Percentiles rank a stretch among this genome's conserved stretches.
Evolutionary conservation across 2,888 invertebrate genomes (phyloP).

Genomic region (Desoria tigrina): DNA sequence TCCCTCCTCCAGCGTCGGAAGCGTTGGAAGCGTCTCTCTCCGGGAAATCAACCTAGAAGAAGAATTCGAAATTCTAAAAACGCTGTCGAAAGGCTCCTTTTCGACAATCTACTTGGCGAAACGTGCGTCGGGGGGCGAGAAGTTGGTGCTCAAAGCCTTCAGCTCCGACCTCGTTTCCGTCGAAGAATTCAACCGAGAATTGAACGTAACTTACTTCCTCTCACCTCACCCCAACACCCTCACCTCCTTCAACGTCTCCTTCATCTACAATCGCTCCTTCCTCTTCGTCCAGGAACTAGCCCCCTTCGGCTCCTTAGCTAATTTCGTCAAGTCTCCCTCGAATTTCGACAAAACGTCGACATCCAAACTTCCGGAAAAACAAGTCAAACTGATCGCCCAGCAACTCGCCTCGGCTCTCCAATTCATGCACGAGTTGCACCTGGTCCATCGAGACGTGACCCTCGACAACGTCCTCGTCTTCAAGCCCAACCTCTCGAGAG

Average conservation of each 20-base stretch:
- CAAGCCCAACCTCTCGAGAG: constrained; percentile 66
- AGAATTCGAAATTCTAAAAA: constrained; percentile 68
- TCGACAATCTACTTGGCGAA: constrained; percentile 69
- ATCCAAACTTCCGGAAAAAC: constrained; percentile 69
- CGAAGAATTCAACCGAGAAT: constrained; percentile 72
- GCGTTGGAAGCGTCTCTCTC: constrained; percentile 57
- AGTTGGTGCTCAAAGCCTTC: constrained; percentile 70
- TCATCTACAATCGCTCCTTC: constrained; percentile 64
- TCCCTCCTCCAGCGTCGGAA: not conserved
- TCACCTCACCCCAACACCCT: constrained; percentile 78
- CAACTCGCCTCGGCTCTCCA: constrained; percentile 75
- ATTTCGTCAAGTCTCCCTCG: constrained; percentile 63
- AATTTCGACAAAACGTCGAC: constrained; percentile 53
- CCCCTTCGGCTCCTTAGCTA: constrained; percentile 69
- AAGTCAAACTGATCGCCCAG: constrained; percentile 84
- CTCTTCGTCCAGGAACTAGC: constrained; percentile 75
- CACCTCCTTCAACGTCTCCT: constrained; percentile 73
- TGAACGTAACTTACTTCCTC: constrained; percentile 74
- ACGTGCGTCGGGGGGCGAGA: constrained; percentile 62
- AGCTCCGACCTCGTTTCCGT: constrained; percentile 64
- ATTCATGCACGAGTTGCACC: constrained; percentile 74
- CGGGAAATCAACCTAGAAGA: constrained; percentile 59
- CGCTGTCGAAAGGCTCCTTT: constrained; percentile 69
- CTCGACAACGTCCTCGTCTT: constrained; percentile 73
- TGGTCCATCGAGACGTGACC: constrained; percentile 75